Base-by-base conservation (phyloP, 2,888 invertebrate species). In the Stratiomys singularior region DNA sequence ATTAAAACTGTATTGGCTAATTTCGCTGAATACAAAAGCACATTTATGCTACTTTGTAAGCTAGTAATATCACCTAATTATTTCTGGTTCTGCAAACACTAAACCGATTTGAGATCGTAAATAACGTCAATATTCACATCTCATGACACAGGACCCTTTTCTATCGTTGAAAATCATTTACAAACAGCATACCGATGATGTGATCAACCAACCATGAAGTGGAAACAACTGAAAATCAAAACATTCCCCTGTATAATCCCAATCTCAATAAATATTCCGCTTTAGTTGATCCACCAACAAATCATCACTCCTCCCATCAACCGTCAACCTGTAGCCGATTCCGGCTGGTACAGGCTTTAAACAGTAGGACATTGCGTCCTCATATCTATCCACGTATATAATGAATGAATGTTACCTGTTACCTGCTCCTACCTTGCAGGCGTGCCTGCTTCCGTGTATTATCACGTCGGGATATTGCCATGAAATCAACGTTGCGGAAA, bases 181-280 rank as follows among this genome's bases (percentile, higher is more conserved):
- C 27, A 30, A 15, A 28, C 30, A 64, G n/a, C 23, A 15, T 30
- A 18, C 27, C 18, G 67, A 11, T 18, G 71, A 52, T 47, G 23
- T 47, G 25, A 15, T 71, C 23, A 71, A 52, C 71, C 25, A 71
- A 71, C 47, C 71, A 28, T 52, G 71, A 71, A 71, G 71, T 71
- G 71, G 71, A 71, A 71, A 71, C 47, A 71, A 71, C 71, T 47
- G 71, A 47, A 71, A 71, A 71, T 71, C 71, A 71, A 71, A 71
- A 71, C 71, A 71, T 71, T 71, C 27, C 47, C 47, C 21, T 11
- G 71, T 47, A 71, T 71, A 71, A 47, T 71, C 71, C 71, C 71
- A 47, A 71, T 71, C 71, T 25, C 71, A 47, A 47, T 47, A 47
- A 71, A 71, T 47, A 71, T 71, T 71, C 52, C 28, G 47, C 46